phyloP scores from a whole-genome alignment of 2,113 vertebrate genomes.

The Larimichthys polyactis region DNA sequence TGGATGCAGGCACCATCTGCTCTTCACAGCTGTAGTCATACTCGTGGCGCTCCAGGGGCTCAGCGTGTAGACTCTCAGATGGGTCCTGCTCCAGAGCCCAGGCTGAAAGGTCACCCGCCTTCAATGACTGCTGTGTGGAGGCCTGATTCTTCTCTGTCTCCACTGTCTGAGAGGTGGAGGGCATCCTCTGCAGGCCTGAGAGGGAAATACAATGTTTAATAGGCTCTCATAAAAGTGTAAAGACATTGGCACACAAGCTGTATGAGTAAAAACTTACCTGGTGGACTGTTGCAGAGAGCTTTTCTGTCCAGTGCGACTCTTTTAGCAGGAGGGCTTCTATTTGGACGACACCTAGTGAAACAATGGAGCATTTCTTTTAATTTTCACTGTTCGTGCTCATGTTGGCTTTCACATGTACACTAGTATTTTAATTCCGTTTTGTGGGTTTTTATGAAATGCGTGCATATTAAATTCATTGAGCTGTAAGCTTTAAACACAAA shows the following conservation, averaged over 20 bases:
- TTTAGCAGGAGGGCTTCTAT: conserved; percentile 59
- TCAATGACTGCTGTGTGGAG: conserved; percentile 22
- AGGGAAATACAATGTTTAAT: conserved; percentile 55
- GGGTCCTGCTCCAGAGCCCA: conserved; percentile 63
- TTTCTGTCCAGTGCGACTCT: conserved; percentile 42
- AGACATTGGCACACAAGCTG: not conserved
- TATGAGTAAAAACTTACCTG: conserved; percentile 39
- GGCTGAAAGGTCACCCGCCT: conserved; percentile 35
- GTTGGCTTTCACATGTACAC: no score
- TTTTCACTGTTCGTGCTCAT: not conserved
- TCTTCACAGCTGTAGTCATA: conserved; percentile 80
- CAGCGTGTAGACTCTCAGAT: conserved; percentile 53
- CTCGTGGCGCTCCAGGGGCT: conserved; percentile 67
- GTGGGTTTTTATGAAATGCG: no score
- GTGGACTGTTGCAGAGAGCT: conserved; percentile 29
- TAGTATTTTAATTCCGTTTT: no score
- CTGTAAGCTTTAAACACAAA: no score
- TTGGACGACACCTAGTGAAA: conserved; percentile 65
- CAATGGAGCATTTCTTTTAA: not conserved
- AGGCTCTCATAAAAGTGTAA: no score
- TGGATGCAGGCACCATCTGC: conserved; percentile 80
- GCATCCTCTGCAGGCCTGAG: conserved; percentile 74
- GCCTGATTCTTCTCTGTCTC: conserved; percentile 6
- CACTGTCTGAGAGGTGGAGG: conserved; percentile 48
- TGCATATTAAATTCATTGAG: no score